These are phyloP conservation scores for Mystacornis crossleyi DNA, from an alignment of 2,113 vertebrate species.

Conservation along the genomic window DNA sequence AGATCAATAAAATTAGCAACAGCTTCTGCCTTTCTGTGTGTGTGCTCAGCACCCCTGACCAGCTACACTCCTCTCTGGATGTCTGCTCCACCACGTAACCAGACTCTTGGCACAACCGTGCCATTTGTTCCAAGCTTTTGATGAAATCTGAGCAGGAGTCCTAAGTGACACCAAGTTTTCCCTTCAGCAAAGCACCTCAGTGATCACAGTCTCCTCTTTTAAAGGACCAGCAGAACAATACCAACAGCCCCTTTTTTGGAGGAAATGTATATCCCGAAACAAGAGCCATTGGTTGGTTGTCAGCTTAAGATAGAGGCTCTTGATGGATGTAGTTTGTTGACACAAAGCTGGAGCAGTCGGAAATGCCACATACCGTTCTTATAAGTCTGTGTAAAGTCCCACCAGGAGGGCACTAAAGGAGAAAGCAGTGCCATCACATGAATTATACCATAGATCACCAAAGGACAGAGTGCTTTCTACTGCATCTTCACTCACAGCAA, in stretches of 20 bases:
- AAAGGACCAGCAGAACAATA: background rate
- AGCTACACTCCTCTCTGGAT: background rate
- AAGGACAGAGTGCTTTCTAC: background rate
- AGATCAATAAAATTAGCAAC: background rate
- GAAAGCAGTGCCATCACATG: background rate
- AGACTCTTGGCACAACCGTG: background rate
- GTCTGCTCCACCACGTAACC: background rate
- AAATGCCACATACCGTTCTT: background rate
- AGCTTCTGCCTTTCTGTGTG: background rate
- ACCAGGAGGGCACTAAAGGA: background rate
- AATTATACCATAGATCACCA: background rate
- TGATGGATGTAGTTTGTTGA: background rate
- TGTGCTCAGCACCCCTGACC: background rate
- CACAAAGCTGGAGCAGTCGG: background rate
- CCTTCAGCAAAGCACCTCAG: background rate
- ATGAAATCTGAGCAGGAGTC: background rate
- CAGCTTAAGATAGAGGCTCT: background rate
- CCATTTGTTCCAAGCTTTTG: background rate
- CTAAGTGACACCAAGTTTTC: background rate
- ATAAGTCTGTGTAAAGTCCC: background rate
- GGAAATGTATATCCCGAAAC: background rate
- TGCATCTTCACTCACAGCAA: background rate
- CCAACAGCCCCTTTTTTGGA: background rate
- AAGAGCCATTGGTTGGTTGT: background rate
- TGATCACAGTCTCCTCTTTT: background rate